Percentiles rank a stretch among this genome's conserved stretches.
Conservation (phyloP, 2,888 invertebrate genomes). For the Opisthograptis luteolata region DNA sequence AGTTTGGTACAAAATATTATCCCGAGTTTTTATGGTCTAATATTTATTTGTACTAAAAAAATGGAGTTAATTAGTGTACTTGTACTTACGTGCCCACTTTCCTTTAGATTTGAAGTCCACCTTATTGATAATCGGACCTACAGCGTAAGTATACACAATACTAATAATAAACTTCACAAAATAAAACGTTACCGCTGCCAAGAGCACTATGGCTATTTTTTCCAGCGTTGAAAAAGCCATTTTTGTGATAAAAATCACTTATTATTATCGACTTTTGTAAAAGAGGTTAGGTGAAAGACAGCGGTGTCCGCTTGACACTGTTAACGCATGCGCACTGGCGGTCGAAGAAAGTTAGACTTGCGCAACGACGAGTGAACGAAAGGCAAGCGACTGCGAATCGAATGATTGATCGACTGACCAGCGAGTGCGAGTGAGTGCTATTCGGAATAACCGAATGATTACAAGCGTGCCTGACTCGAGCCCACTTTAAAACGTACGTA, state of each 20-base stretch:
- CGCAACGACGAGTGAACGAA: conserved; percentile 55
- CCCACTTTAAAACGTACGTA: no score
- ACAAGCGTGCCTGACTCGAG: conserved; percentile 40
- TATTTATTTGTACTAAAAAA: no score
- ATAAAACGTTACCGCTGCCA: conserved; percentile 54
- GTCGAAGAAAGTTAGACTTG: conserved; percentile 74
- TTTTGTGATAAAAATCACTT: conserved; percentile 34
- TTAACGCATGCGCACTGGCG: conserved; percentile 75
- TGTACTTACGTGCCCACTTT: conserved; percentile 91
- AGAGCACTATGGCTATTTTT: conserved; percentile 76
- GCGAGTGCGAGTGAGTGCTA: no score
- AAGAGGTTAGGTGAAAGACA: conserved; percentile 63
- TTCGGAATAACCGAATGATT: conserved; percentile 38
- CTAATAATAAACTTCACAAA: conserved; percentile 52
- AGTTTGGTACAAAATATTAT: no score
- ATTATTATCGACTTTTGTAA: conserved; percentile 25
- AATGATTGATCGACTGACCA: no score
- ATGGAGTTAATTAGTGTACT: neutral
- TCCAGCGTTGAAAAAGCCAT: conserved; percentile 68
- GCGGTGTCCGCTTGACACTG: conserved; percentile 63
- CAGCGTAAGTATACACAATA: conserved; percentile 65
- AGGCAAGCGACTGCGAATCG: no score
- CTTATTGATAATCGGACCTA: conserved; percentile 83
- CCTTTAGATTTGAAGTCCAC: conserved; percentile 88
- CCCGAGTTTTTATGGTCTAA: no score